These are phyloP conservation scores for Gonioctena quinquepunctata DNA, from an alignment of 1,140 invertebrate species.

Conservation along the genomic window DNA sequence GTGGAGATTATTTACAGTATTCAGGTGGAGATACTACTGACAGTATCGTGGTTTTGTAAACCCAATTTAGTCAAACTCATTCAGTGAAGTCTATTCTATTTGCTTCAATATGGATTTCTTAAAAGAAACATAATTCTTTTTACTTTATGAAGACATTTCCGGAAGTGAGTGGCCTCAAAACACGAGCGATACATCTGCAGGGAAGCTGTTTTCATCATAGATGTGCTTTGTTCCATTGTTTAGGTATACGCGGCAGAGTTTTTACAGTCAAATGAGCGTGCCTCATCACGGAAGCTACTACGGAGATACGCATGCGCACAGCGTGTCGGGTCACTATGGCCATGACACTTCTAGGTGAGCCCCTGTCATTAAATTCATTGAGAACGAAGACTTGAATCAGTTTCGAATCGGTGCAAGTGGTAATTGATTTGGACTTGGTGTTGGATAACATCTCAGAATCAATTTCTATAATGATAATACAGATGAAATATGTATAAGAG, in stretches of 20 bases:
- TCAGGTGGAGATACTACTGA: too few species aligned
- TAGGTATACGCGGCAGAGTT: conserved; percentile 55
- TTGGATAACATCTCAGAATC: neutral
- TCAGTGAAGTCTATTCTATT: too few species aligned
- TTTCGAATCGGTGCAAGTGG: too few species aligned
- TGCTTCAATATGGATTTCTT: too few species aligned
- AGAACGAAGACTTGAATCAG: too few species aligned
- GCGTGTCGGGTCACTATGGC: conserved; percentile 51
- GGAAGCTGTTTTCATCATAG: conserved; percentile 14
- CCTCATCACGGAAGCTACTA: conserved; percentile 49
- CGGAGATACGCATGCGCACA: conserved; percentile 45
- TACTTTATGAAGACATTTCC: too few species aligned
- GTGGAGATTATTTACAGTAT: too few species aligned
- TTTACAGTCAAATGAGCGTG: conserved; percentile 51
- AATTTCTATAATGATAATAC: neutral
- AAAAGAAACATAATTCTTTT: too few species aligned
- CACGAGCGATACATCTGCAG: neutral
- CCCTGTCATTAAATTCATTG: neutral
- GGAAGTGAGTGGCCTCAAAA: neutral
- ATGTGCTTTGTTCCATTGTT: conserved; percentile 39
- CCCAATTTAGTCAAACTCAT: too few species aligned
- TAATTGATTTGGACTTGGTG: too few species aligned
- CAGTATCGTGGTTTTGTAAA: too few species aligned
- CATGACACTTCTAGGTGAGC: conserved; percentile 54
- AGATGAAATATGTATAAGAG: neutral